These are phyloP conservation scores for Megamerina dolium DNA, from an alignment of 2,888 invertebrate species.

Conservation along the genomic window DNA sequence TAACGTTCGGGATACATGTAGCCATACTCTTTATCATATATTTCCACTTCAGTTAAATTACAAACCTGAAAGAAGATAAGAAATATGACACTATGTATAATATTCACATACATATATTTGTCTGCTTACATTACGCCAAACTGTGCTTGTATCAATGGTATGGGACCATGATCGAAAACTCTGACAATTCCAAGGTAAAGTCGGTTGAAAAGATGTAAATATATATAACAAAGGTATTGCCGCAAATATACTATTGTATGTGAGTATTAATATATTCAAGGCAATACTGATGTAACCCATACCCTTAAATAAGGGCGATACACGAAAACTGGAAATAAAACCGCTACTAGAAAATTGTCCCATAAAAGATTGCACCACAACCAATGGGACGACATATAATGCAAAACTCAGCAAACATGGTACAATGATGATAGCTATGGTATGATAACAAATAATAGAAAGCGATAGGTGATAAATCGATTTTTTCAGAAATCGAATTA, in stretches of 20 bases:
- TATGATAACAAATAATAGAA: too few species aligned
- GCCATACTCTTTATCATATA: background rate
- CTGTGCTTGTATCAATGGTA: too few species aligned
- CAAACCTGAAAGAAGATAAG: background rate
- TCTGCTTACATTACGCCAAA: too few species aligned
- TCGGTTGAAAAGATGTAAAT: background rate
- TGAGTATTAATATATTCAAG: background rate
- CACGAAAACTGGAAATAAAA: conserved; percentile 72
- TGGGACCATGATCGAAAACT: background rate
- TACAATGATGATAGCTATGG: too few species aligned
- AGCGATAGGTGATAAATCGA: too few species aligned
- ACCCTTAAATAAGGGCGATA: conserved; percentile 85
- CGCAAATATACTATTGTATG: background rate
- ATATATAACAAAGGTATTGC: background rate
- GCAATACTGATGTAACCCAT: conserved; percentile 15
- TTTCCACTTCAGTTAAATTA: background rate
- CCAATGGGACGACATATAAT: conserved; percentile 71
- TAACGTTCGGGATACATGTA: background rate
- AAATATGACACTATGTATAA: too few species aligned
- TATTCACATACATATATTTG: too few species aligned
- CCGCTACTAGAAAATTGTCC: conserved; percentile 81
- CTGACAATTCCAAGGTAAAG: background rate
- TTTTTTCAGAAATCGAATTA: too few species aligned
- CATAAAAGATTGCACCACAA: conserved; percentile 80
- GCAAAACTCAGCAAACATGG: background rate